Conservation (phyloP, 2,113 vertebrate genomes). For the Hassar affinis region DNA sequence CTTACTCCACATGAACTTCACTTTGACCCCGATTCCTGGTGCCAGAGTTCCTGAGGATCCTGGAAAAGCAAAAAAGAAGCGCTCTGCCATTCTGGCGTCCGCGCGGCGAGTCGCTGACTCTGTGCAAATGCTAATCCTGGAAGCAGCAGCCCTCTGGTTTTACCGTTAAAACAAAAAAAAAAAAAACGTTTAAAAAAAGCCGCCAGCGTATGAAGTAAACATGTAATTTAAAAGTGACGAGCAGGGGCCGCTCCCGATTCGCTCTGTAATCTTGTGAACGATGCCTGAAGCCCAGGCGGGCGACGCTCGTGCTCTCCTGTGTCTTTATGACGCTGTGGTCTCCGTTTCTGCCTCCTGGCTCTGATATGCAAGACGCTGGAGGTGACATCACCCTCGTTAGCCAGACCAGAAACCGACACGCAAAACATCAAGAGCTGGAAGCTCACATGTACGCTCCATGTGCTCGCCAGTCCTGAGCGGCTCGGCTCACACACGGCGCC, state of each 20-base stretch:
- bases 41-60: not conserved
- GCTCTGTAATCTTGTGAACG: conserved; percentile 62
- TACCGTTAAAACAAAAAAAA: conserved; percentile 60
- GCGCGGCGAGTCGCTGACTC: conserved; percentile 51
- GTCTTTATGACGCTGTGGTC: conserved; percentile 43
- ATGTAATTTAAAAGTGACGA: conserved; percentile 67
- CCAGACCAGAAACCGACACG: conserved; percentile 14
- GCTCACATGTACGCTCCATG: not conserved
- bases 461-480: not conserved
- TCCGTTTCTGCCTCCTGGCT: conserved; percentile 49
- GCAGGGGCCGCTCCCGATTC: conserved; percentile 49
- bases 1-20: not conserved
- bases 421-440: not conserved
- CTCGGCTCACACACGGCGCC: not conserved
- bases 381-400: conserved; percentile 32
- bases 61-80: conserved; percentile 54
- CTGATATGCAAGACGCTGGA: conserved; percentile 19
- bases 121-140: conserved; percentile 65
- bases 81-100: conserved; percentile 58
- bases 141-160: conserved; percentile 55
- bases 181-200: conserved; percentile 59
- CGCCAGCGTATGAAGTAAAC: conserved; percentile 57
- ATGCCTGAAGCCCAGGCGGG: conserved; percentile 45
- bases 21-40: not conserved
- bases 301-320: conserved; percentile 39